Conservation (phyloP, 2,113 vertebrate genomes). For the Vulpes lagopus region DNA sequence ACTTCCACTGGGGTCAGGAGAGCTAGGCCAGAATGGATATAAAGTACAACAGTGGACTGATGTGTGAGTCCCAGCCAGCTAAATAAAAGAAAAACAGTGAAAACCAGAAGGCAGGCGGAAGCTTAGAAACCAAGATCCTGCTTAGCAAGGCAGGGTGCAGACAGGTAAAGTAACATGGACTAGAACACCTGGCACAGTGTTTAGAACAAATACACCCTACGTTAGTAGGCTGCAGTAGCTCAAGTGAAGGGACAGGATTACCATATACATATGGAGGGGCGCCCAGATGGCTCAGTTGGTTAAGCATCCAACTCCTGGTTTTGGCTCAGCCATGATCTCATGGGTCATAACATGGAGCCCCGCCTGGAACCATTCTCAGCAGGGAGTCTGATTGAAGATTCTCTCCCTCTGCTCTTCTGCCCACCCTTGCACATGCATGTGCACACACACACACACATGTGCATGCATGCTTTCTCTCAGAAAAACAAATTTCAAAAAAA, state of each 20-base stretch:
- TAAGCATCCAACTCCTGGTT: background rate
- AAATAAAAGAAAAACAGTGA: background rate
- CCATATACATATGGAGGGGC: background rate
- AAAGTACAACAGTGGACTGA: background rate
- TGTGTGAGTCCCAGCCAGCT: background rate
- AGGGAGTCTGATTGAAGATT: background rate
- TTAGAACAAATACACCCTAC: background rate
- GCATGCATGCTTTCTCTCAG: background rate
- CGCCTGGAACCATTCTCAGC: background rate
- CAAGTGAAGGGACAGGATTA: background rate
- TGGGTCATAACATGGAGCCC: background rate
- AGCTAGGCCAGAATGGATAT: background rate
- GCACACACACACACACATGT: background rate
- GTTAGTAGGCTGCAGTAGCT: background rate
- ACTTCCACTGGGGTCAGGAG: background rate
- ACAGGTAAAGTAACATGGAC: background rate
- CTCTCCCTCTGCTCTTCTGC: background rate
- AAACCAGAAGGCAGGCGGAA: background rate
- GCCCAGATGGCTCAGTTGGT: background rate
- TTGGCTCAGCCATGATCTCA: background rate
- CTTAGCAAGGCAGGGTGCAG: background rate
- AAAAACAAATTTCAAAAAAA: background rate
- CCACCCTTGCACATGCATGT: background rate
- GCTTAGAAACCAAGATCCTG: conserved; percentile 10
- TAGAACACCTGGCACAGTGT: background rate